Evolutionary conservation across 1,140 invertebrate genomes (phyloP), one percentile per base, ranked within the genome.

Genomic region (Acyrthosiphon pisum): DNA sequence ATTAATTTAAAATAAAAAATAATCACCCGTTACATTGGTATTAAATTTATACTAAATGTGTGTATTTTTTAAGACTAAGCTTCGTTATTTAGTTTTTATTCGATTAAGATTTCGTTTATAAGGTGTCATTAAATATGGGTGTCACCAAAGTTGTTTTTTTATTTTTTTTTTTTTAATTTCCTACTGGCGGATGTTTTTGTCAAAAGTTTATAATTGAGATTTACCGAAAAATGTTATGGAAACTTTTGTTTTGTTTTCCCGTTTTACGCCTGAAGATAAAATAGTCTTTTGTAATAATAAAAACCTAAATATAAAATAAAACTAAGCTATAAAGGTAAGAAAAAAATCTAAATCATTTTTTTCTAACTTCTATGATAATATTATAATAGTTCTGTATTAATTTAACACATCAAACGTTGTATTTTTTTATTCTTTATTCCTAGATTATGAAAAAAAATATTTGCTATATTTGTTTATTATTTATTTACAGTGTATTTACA

Each of bases 151-250:
- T 84, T 44, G 35, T 84, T 11, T 84, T 41, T 76, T 84, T 1
- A 26, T 41, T 81, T 37, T 84, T 1, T 41, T 41, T 76, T 37
- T 84, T 84, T 44, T 84, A 84, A 84, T 84, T 84, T 84, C 41
- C 37, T 22, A 84, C 37, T 26, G 30, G 41, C 83, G 83, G 41
- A 84, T 41, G 22, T 41, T 83, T 84, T 84, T 84, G n/a, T 9
- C 37, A 22, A 83, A 83, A 83, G 35, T 83, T 37, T 83, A 84
- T 84, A 41, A 84, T 84, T 84, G 37, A 84, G 83, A 84, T 84
- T 84, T 83, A 84, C 83, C 37, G 23, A 84, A 41, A 84, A 44
- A 84, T 84, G 83, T 41, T 84, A 26, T 9, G 23, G 37, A 84
- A 84, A 84, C 37, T 84, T 84, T 84, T 84, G 83, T 41, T 84